Evolutionary conservation across 2,888 invertebrate species (phyloP), one percentile per base, ranked within the genome.

Genomic region (Adelognathus sp.): DNA sequence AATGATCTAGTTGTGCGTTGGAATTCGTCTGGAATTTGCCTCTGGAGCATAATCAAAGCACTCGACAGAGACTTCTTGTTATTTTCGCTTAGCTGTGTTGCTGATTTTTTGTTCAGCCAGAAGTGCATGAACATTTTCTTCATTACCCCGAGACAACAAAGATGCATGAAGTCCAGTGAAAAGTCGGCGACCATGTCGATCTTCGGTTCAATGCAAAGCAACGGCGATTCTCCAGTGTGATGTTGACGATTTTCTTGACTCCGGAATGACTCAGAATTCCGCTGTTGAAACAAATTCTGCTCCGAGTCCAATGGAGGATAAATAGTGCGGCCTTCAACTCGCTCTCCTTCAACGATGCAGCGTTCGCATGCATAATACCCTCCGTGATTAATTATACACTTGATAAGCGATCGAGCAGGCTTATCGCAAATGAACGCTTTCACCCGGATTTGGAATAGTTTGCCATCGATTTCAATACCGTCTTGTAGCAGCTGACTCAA

Each of bases 1-100:
- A 81, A 44, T 3, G 76, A 69, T 36, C 73, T 50, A 0, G 84
- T 81, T 61, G 82, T 83, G 29, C 86, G 75, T 27, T 66, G 74
- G 61, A 87, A 86, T 58, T 86, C 86, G n/a, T 27, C 21, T 5
- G 86, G 83, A n/a, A 81, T 54, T 74, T 63, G 63, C 9, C 1
- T 6, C n/a, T 24, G 21, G n/a, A 60, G 2, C 6, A 60, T 11
- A 5, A 24, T n/a, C n/a, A 60, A 39, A 14, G 1, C 11, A 11
- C 11, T 29, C 1, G 64, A 21, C 1, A 64, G 6, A 7, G 14
- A 3, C 24, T 14, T 4, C 36, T 71, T 61, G 1, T 50, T 18
- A 52, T 46, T 50, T 60, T 44, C 27, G 33, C 52, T 14, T 3
- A 61, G 11, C 3, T 14, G 11, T 7, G 27, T 61, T 11, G 61